Base-by-base conservation (phyloP, 2,888 invertebrate species). In the Ctena decussata region DNA sequence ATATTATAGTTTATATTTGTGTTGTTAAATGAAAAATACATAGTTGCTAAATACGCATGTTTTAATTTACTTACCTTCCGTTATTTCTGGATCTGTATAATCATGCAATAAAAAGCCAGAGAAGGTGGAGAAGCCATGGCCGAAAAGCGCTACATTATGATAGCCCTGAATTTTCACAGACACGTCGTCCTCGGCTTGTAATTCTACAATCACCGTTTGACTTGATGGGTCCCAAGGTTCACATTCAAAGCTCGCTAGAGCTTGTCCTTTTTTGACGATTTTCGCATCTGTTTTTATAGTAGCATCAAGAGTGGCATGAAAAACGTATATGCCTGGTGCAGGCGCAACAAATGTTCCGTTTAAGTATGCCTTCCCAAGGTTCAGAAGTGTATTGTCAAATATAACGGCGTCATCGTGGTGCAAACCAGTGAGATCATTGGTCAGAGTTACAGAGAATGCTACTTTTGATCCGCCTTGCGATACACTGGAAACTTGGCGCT, bases 291-390 rank as follows among this genome's bases (percentile, higher is more conserved):
- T 18, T n/a, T n/a, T n/a, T n/a, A n/a, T n/a, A n/a, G n/a, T n/a
- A n/a, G n/a, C n/a, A n/a, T n/a, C n/a, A 30, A 72, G 18, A 27
- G 12, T 46, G 11, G 21, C 21, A n/a, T 72, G 49, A 30, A 72
- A 44, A 18, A 72, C 32, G 72, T 72, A 72, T 21, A 72, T 24
- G 12, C 53, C 60, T 44, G 37, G 39, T 18, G 21, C 6, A 18
- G 60, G 75, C 6, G 75, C 75, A 32, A 30, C n/a, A 30, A 60
- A 75, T 6, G 21, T 75, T 18, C 75, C 60, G 35, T 24, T 21
- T 21, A 21, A 24, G 30, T 72, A 72, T 15, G 72, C 72, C 21
- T 21, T 11, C 18, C 72, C 72, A 1, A 72, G 8, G 21, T 72
- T 72, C 15, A 32, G 11, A 2, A 44, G 6, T 2, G 35, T 6